These are phyloP conservation scores for Amphipoea lucens DNA, from an alignment of 2,888 invertebrate genomes.

Conservation along the genomic window DNA sequence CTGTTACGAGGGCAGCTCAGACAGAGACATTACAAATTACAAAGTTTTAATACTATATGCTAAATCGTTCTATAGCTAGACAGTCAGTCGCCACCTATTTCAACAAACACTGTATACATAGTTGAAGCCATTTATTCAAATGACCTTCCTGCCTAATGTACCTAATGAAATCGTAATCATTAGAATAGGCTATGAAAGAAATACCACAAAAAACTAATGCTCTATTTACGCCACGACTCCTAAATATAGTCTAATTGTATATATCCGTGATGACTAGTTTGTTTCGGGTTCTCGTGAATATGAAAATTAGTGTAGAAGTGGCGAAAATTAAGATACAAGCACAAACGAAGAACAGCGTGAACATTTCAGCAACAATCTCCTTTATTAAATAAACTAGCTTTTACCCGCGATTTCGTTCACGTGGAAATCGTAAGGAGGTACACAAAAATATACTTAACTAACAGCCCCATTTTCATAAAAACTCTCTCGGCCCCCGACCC, in stretches of 20 bases:
- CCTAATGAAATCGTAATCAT: constrained; percentile 17
- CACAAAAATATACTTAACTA: background rate
- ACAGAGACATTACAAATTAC: no score
- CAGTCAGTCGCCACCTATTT: no score
- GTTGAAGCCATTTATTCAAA: background rate
- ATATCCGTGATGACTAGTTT: constrained; percentile 25
- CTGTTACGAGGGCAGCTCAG: background rate
- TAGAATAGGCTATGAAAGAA: constrained; percentile 6
- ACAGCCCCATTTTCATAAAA: background rate
- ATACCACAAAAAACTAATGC: constrained; percentile 23
- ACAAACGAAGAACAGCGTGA: background rate
- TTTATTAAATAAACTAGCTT: background rate
- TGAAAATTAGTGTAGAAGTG: constrained; percentile 1
- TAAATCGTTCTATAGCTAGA: background rate
- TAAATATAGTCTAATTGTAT: constrained; percentile 30
- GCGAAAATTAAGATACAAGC: background rate
- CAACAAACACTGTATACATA: no score
- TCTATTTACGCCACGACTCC: constrained; percentile 16
- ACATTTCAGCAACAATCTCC: background rate
- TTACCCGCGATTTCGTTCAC: background rate
- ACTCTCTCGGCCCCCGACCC: background rate
- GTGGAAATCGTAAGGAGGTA: background rate
- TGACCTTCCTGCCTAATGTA: constrained; percentile 8
- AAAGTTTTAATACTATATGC: background rate
- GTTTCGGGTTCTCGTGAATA: constrained; percentile 3